Base-by-base conservation (phyloP, 2,888 invertebrate species). In the Euproctis similis region DNA sequence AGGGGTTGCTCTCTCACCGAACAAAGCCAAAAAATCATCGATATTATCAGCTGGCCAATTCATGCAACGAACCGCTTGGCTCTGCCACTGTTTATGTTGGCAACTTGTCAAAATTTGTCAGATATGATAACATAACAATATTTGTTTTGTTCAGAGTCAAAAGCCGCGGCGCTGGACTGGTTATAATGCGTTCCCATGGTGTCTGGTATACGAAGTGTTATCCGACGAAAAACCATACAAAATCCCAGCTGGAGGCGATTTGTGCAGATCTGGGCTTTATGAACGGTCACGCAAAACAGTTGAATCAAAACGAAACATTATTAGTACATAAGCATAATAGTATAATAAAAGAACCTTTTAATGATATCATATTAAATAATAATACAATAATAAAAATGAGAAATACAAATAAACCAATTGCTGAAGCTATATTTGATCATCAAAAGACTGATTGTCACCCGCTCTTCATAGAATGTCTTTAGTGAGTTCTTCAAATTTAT, bases 131-230 rank as follows among this genome's bases (percentile, higher is more conserved):
- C n/a, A n/a, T n/a, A n/a, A n/a, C n/a, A n/a, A n/a, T n/a, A n/a
- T n/a, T n/a, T n/a, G n/a, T n/a, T n/a, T n/a, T n/a, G n/a, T n/a
- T n/a, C n/a, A n/a, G n/a, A n/a, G n/a, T n/a, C n/a, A n/a, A 17
- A 69, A 88, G 87, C 26, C 57, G 70, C 7, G 87, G 87, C n/a
- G 86, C 78, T 8, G 92, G 92, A 0, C 90, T 91, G 72, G 87
- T 93, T 0, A 78, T 90, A 26, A 75, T 87, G 3, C 86, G 88
- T 24, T 85, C 87, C 0, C 89, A 88, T 39, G 93, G 93, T 8
- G 74, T 90, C 5, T 92, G 92, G 91, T 88, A 90, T 43, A 84
- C 90, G 1, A 90, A 90, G 54, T 93, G 93, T 53, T 91, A 88
- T 44, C 63, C 87, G 8, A 81, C 81, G 25, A 59, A 67, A 22